Percentiles rank a stretch among this genome's conserved stretches.
Evolutionary conservation across 2,888 invertebrate species (phyloP).

Genomic region (Diabrotica balteata): DNA sequence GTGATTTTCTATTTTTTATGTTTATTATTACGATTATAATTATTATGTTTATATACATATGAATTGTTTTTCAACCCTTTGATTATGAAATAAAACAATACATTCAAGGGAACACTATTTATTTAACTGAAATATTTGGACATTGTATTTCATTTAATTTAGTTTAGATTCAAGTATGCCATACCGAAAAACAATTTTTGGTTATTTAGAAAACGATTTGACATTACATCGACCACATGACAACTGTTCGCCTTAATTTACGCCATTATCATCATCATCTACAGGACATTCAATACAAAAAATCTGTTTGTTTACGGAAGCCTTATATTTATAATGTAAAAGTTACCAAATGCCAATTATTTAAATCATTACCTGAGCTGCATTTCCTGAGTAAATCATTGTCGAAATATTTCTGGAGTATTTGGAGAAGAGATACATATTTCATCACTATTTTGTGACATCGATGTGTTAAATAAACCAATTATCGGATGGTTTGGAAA

Average conservation of each 20-base stretch:
- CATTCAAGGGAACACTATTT: slow-evolving; percentile 62
- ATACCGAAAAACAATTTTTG: slow-evolving; percentile 39
- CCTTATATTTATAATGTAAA: slow-evolving; percentile 39
- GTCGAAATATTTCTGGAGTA: no score
- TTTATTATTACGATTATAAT: no score
- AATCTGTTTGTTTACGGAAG: slow-evolving; percentile 26
- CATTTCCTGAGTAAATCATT: slow-evolving; percentile 58
- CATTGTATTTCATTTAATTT: slow-evolving; percentile 50
- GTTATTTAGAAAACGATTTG: slow-evolving; percentile 32
- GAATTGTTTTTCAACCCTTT: no score
- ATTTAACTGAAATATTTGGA: slow-evolving; percentile 59
- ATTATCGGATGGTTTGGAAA: no score
- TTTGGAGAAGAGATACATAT: no score
- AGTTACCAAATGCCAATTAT: slow-evolving; percentile 30
- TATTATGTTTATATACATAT: no score
- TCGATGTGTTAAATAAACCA: no score
- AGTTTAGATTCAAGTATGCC: slow-evolving; percentile 56
- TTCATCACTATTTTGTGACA: no score
- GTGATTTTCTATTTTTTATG: no score
- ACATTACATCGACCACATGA: slow-evolving; percentile 35
- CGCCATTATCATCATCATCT: slow-evolving; percentile 45
- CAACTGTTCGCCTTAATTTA: slow-evolving; percentile 34
- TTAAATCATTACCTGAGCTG: slow-evolving; percentile 56
- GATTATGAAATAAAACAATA: no score
- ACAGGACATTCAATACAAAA: slow-evolving; percentile 41